phyloP scores from a whole-genome alignment of 2,113 vertebrate species.

The Callospermophilus lateralis region DNA sequence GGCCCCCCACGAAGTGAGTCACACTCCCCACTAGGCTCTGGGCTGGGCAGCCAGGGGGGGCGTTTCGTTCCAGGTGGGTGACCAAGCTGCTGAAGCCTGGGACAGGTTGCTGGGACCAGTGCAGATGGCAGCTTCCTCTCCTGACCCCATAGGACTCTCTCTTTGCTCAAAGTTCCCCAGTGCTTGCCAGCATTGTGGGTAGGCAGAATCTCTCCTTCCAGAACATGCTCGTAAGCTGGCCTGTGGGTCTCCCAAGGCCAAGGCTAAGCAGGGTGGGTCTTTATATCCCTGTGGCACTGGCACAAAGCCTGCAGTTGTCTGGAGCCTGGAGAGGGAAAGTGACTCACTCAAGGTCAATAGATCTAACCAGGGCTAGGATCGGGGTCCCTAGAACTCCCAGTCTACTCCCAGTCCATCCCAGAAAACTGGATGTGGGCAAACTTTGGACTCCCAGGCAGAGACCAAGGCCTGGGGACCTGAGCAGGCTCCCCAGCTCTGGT shows the following conservation, averaged over 20 bases:
- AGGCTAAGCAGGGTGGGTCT: neutral
- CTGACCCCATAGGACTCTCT: neutral
- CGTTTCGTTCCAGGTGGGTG: slow-evolving; percentile 70
- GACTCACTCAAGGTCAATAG: slow-evolving; percentile 9
- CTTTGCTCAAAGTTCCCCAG: neutral
- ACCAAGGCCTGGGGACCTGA: neutral
- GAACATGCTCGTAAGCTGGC: too few species aligned
- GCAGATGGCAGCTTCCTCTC: neutral
- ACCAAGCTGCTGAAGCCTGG: slow-evolving; percentile 27
- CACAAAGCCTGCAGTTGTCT: fast-evolving
- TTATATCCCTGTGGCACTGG: fast-evolving
- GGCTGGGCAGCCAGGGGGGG: slow-evolving; percentile 47
- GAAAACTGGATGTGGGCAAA: neutral
- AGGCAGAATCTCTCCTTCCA: neutral
- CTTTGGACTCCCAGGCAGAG: neutral
- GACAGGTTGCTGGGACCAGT: neutral
- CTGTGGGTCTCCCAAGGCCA: neutral
- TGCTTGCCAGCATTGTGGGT: neutral
- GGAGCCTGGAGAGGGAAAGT: neutral
- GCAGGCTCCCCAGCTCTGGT: neutral
- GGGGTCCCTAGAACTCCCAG: neutral
- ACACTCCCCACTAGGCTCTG: slow-evolving; percentile 51
- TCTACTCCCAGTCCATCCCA: neutral
- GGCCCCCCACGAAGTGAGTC: slow-evolving; percentile 73
- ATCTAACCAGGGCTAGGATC: neutral